phyloP scores from a whole-genome alignment of 2,113 vertebrate species.

The Loxodonta africana region DNA sequence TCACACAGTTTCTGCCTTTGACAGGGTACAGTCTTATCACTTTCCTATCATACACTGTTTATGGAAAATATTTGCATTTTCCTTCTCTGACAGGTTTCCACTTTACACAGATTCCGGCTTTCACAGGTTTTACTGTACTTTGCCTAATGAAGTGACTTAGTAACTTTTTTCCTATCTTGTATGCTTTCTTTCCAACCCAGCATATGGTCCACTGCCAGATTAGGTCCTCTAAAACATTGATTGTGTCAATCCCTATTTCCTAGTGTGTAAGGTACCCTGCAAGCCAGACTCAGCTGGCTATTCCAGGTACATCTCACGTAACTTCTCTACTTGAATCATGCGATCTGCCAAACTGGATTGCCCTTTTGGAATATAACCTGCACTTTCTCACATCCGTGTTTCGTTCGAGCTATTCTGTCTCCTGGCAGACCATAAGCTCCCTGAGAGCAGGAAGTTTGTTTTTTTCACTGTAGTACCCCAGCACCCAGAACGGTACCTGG shows the following conservation, averaged over 20 bases:
- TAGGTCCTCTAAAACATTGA: slow-evolving; percentile 12
- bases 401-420: slow-evolving; percentile 4
- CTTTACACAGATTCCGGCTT: too few species aligned
- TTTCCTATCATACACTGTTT: neutral
- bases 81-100: neutral
- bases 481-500: neutral
- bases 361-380: neutral
- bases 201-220: neutral
- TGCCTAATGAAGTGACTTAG: neutral
- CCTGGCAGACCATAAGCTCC: slow-evolving; percentile 9
- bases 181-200: neutral
- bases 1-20: neutral
- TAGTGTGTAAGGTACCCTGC: neutral
- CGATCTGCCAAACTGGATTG: neutral
- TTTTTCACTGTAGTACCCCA: neutral
- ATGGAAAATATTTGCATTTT: neutral
- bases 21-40: neutral
- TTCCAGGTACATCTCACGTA: neutral
- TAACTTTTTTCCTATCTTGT: neutral
- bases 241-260: neutral
- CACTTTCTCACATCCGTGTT: neutral
- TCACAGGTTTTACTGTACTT: neutral
- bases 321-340: neutral
- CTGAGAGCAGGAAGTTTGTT: slow-evolving; percentile 32
- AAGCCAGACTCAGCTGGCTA: neutral